Evolutionary conservation across 2,797 vertebrate species (phyloP).

Genomic region (Agapornis canus): DNA sequence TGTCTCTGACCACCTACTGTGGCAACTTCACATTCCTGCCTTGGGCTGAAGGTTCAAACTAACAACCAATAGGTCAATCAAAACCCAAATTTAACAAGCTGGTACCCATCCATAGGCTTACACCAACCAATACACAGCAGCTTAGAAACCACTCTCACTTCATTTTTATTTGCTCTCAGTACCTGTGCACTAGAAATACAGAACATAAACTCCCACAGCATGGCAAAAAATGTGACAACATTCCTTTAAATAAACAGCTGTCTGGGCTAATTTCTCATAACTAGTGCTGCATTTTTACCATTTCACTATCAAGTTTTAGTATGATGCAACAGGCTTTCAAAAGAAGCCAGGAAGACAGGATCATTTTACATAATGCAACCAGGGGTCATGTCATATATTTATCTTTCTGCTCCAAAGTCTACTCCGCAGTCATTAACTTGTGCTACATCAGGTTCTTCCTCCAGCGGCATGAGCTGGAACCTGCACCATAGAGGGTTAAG

Average conservation of each 20-base stretch:
- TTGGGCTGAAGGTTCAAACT: neutral
- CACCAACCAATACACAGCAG: neutral
- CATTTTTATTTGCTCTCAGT: neutral
- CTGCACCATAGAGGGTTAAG: constrained; percentile 13
- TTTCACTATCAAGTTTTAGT: neutral
- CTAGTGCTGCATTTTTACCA: neutral
- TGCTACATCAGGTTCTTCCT: neutral
- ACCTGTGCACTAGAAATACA: neutral
- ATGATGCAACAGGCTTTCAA: neutral
- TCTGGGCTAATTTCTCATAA: neutral
- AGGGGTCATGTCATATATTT: neutral
- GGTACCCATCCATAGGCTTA: neutral
- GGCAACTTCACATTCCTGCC: neutral
- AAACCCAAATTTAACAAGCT: neutral
- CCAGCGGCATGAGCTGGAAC: neutral
- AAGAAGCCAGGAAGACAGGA: neutral
- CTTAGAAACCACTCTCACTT: neutral
- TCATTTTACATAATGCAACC: neutral
- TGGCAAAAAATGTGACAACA: neutral
- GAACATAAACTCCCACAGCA: neutral
- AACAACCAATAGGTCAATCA: neutral
- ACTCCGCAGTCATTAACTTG: neutral
- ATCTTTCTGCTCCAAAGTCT: neutral
- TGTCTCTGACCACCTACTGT: neutral
- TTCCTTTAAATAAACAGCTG: neutral